Evolutionary conservation across 2,888 invertebrate genomes (phyloP).

Genomic region (Aporophyla nigra): DNA sequence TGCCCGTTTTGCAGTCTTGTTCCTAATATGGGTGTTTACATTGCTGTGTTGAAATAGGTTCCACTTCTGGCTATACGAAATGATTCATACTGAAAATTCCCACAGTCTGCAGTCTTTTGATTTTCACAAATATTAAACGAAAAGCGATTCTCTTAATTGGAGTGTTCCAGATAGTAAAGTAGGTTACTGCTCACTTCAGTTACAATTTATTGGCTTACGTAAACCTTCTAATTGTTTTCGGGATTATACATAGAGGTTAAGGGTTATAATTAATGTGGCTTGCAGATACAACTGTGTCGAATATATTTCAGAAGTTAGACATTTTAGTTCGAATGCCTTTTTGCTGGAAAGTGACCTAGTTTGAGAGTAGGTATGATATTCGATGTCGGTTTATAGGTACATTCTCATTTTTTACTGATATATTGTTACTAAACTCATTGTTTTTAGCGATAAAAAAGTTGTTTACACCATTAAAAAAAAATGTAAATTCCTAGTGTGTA

Average conservation of each 20-base stretch:
- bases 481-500: not conserved
- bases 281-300: conserved; percentile 28
- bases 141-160: not conserved
- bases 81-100: no score
- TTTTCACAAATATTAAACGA: not conserved
- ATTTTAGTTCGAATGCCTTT: conserved; percentile 35
- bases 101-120: not conserved
- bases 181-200: conserved; percentile 13
- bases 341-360: conserved; percentile 31
- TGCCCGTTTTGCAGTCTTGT: not conserved
- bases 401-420: conserved; percentile 5
- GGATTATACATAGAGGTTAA: conserved; percentile 40
- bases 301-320: conserved; percentile 44
- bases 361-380: conserved; percentile 1
- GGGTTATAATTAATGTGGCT: conserved; percentile 48
- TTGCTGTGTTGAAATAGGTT: not conserved
- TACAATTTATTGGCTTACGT: conserved; percentile 20
- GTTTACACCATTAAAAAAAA: not conserved
- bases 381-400: not conserved
- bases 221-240: conserved; percentile 33
- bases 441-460: not conserved
- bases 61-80: no score
- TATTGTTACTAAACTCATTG: no score
- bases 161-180: conserved; percentile 21
- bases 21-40: not conserved